A percentile compares a stretch with the other conserved stretches of the same genome.
phyloP scores from a whole-genome alignment of 2,113 vertebrate genomes.

The Siniperca knerii region DNA sequence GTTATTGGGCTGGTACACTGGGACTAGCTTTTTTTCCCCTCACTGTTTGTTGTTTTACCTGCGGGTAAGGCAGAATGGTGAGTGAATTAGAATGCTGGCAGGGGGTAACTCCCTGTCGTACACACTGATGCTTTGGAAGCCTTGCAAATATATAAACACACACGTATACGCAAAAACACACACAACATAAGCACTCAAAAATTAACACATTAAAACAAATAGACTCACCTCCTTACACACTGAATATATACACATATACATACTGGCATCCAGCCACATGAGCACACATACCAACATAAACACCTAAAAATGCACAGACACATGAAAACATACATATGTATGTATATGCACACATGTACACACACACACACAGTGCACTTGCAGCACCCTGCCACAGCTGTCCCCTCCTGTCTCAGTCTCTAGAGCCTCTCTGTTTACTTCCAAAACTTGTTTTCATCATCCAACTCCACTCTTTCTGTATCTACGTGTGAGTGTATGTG shows the following conservation, averaged over 20 bases:
- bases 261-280: not conserved
- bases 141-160: slow-evolving; percentile 4
- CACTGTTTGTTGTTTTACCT: slow-evolving; percentile 66
- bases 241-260: not conserved
- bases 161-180: not conserved
- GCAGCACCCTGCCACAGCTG: slow-evolving; percentile 18
- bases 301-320: not conserved
- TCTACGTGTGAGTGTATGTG: not conserved
- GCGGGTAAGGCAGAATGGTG: slow-evolving; percentile 52
- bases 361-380: slow-evolving; percentile 3
- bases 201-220: not conserved
- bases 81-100: slow-evolving; percentile 62
- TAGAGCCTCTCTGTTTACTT: slow-evolving; percentile 33
- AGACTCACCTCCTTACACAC: not conserved
- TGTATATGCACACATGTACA: not conserved
- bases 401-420: slow-evolving; percentile 18
- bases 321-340: not conserved
- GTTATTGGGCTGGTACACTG: slow-evolving; percentile 56
- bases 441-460: slow-evolving; percentile 38
- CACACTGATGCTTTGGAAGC: slow-evolving; percentile 16
- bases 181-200: not conserved
- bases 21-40: slow-evolving; percentile 30
- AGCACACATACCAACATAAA: not conserved
- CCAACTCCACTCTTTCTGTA: slow-evolving; percentile 5
- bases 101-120: slow-evolving; percentile 53